Evolutionary conservation across 2,888 invertebrate species (phyloP).

Genomic region (Pristionchus maxplancki): DNA sequence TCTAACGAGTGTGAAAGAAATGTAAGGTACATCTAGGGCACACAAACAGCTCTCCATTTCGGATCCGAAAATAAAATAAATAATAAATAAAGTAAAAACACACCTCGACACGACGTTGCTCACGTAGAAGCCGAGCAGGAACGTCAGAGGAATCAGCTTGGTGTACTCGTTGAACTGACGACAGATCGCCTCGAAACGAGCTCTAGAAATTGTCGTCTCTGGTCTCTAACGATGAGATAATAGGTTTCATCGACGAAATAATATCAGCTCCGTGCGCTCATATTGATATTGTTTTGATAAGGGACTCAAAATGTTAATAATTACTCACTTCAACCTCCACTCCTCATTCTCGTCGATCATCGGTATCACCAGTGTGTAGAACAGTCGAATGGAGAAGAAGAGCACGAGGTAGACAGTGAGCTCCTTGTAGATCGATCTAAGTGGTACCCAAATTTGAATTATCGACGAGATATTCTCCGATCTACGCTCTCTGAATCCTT

Average conservation of each 20-base stretch:
- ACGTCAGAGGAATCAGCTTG: constrained; percentile 54
- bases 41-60: not conserved
- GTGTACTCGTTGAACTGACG: constrained; percentile 56
- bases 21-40: too few relatives aligned
- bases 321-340: not conserved
- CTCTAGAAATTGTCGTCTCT: not conserved
- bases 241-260: too few relatives aligned
- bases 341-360: constrained; percentile 50
- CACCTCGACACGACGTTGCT: constrained; percentile 54
- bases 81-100: too few relatives aligned
- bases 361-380: constrained; percentile 59
- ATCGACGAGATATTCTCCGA: too few relatives aligned
- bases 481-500: too few relatives aligned
- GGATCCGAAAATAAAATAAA: too few relatives aligned
- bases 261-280: too few relatives aligned
- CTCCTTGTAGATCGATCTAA: constrained; percentile 53
- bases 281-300: too few relatives aligned
- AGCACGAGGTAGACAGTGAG: constrained; percentile 61
- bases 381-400: constrained; percentile 62
- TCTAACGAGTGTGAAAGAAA: not conserved
- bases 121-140: constrained; percentile 60
- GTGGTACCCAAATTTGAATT: not conserved
- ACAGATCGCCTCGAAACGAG: constrained; percentile 44
- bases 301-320: too few relatives aligned
- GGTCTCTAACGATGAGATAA: not conserved